Evolutionary conservation across 2,888 invertebrate genomes (phyloP), one percentile per base, ranked within the genome.

Genomic region (Orthosia gothica): DNA sequence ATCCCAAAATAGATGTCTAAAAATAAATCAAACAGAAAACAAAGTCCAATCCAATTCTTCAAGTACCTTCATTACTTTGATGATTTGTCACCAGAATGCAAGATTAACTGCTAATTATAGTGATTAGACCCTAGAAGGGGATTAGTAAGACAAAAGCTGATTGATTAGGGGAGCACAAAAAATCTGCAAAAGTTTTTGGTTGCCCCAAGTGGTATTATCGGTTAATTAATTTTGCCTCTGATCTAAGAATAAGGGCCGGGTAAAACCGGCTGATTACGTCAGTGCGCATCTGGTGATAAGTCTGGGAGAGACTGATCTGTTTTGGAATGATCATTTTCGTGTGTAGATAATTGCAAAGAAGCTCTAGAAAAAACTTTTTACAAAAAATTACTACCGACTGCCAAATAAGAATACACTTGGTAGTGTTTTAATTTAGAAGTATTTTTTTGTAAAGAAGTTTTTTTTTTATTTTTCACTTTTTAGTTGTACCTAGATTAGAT

Each of bases 101-200:
- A 59, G 85, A 82, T 84, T 68, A 76, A n/a, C 65, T 74, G 16
- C 23, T 74, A 81, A 82, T 85, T 81, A 81, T 45, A 76, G 66
- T 74, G 70, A 81, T 76, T 63, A 73, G 65, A 7, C 66, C 32
- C 50, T 45, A 70, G 55, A 79, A 70, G 12, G 26, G 61, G 81
- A 80, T 84, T 84, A 65, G 45, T 59, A 9, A 72, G 67, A 74
- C 74, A 74, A 80, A 84, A 80, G 81, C 81, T 81, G 81, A 81
- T 81, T 81, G 81, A 84, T 81, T 80, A 58, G n/a, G 47, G 32
- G 62, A 47, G 9, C 11, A 54, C 61, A 81, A 84, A 81, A 81
- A 70, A 67, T 70, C 20, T 61, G 12, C 0, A 32, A 40, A 40
- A 65, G 70, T 70, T 70, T 73, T 70, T 72, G 50, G 63, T 32